These are phyloP conservation scores for Rhinogobio ventralis DNA, from an alignment of 2,797 vertebrate genomes.

Conservation along the genomic window DNA sequence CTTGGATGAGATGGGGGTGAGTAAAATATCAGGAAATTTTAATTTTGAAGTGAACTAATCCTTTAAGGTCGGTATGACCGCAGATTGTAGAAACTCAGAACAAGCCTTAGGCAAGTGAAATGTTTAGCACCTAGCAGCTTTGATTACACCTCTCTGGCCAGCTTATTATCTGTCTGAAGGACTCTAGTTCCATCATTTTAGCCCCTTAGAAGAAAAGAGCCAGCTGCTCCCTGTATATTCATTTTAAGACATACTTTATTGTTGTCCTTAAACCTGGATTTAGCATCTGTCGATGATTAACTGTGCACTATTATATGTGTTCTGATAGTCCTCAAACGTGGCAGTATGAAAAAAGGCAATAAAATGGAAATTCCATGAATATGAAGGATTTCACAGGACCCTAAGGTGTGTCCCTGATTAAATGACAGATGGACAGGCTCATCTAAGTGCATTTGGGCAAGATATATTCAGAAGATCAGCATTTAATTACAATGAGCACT, in stretches of 20 bases:
- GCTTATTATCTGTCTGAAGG: slow-evolving; percentile 17
- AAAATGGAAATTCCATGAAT: slow-evolving; percentile 46
- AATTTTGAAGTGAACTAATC: too few species aligned
- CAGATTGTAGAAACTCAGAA: slow-evolving; percentile 29
- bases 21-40: too few species aligned
- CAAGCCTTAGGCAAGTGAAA: slow-evolving; percentile 13
- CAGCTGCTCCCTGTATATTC: slow-evolving; percentile 67
- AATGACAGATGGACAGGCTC: slow-evolving; percentile 47
- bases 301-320: slow-evolving; percentile 44
- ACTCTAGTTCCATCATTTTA: slow-evolving; percentile 19
- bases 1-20: too few species aligned
- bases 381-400: slow-evolving; percentile 40
- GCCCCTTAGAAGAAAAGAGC: slow-evolving; percentile 61
- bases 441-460: slow-evolving; percentile 42
- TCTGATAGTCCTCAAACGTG: slow-evolving; percentile 34
- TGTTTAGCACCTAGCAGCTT: slow-evolving; percentile 21
- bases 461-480: slow-evolving; percentile 56
- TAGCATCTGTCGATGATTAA: slow-evolving; percentile 70
- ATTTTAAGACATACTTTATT: slow-evolving; percentile 68
- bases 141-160: slow-evolving; percentile 23
- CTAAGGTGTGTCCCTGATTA: slow-evolving; percentile 44
- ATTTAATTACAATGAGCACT: slow-evolving; percentile 56
- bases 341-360: slow-evolving; percentile 30
- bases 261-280: slow-evolving; percentile 66
- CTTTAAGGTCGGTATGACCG: neutral